Evolutionary conservation across 2,888 invertebrate species (phyloP), one percentile per base, ranked within the genome.

Genomic region (Petrolisthes manimaculis): DNA sequence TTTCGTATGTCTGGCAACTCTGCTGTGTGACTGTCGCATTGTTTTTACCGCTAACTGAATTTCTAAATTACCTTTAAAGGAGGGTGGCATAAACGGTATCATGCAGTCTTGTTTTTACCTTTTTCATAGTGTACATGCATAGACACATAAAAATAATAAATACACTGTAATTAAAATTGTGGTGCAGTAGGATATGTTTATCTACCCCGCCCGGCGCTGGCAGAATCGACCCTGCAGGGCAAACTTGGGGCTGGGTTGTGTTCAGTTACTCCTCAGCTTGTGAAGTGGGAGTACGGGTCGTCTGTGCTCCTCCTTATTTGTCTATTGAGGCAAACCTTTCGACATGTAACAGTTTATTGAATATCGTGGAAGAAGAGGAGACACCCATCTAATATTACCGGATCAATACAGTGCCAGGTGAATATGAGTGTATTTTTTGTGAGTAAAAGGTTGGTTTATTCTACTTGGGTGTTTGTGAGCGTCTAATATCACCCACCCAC

Each of bases 141-240:
- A 37, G 37, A 37, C 37, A 37, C 37, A 37, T 37, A 37, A 37
- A 37, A 37, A 37, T 37, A 37, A 37, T 37, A 37, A 37, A 37
- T 37, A 37, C 37, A 37, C 2, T 37, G 37, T 37, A 37, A 37
- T 37, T 37, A 37, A 37, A 37, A 37, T 37, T 37, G 37, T 37
- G 37, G 37, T 37, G 37, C 37, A 37, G 71, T 71, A 71, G n/a
- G 71, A 71, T 71, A 12, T 1, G 71, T 71, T 71, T 21, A 14
- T 14, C 71, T n/a, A 71, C 71, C 71, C 71, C 2, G 4, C 71
- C 71, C 71, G 71, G 71, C 71, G 21, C 18, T 37, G 37, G n/a
- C 21, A 71, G 71, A 14, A 71, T 71, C 71, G 71, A 71, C 71
- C 71, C 71, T 71, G 71, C 71, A 71, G 71, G 71, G 71, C 71